A percentile compares a stretch with the other conserved stretches of the same genome.
Conservation (phyloP, 92 coral and sea anemone species). For the Scolanthus callimorphus region DNA sequence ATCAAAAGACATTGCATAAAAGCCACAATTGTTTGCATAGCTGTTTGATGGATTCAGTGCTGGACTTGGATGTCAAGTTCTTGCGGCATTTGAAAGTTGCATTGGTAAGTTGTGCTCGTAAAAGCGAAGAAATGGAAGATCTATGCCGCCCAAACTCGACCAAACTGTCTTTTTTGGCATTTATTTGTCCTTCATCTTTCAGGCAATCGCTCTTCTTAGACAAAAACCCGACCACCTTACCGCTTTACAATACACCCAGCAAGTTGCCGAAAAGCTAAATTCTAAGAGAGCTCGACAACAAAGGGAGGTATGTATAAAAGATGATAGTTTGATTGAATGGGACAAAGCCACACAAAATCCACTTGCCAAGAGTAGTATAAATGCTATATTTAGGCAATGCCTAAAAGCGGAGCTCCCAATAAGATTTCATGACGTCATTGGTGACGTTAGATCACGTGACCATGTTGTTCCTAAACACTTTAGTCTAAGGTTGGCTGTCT, state of each 20-base stretch:
- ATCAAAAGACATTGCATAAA: too few relatives aligned
- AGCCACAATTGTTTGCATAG: too few relatives aligned
- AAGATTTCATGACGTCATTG: too few relatives aligned
- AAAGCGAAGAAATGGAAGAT: too few relatives aligned
- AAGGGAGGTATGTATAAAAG: not conserved
- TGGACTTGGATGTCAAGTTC: not conserved
- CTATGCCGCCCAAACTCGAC: too few relatives aligned
- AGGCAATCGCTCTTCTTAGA: constrained; percentile 29
- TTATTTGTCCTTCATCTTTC: constrained; percentile 6
- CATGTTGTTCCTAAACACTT: not conserved
- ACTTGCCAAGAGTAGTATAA: too few relatives aligned
- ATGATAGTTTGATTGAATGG: too few relatives aligned
- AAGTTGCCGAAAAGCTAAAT: not conserved
- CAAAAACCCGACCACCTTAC: constrained; percentile 23
- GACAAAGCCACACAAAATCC: too few relatives aligned
- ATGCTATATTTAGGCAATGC: too few relatives aligned
- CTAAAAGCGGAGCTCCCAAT: too few relatives aligned
- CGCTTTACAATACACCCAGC: constrained; percentile 15
- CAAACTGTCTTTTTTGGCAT: not conserved
- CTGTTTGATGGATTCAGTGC: not conserved
- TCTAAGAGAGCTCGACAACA: not conserved
- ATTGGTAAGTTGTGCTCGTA: not conserved
- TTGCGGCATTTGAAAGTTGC: not conserved
- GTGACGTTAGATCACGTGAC: too few relatives aligned
- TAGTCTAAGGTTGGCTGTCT: not conserved